These are phyloP conservation scores for Xanthia togata DNA, from an alignment of 2,888 invertebrate genomes.

Conservation along the genomic window DNA sequence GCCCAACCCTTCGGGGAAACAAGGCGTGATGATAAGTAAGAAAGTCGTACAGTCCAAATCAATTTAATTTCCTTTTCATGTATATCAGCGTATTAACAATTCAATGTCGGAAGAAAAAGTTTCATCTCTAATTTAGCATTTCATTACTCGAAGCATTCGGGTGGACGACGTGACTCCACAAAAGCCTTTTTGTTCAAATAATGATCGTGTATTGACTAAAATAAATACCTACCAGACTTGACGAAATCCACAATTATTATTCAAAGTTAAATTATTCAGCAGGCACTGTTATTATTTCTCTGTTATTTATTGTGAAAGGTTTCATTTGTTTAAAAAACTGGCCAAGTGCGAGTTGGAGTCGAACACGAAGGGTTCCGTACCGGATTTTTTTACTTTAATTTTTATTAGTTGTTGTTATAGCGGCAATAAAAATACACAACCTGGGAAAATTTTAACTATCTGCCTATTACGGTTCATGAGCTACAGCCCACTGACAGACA, in stretches of 20 bases:
- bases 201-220: neutral
- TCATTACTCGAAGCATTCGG: neutral
- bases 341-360: too few species aligned
- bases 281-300: conserved; percentile 37
- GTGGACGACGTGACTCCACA: too few species aligned
- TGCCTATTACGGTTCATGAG: too few species aligned
- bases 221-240: neutral
- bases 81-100: conserved; percentile 9
- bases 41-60: neutral
- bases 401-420: too few species aligned
- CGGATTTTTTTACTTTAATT: too few species aligned
- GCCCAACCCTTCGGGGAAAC: too few species aligned
- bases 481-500: too few species aligned
- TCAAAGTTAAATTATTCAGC: conserved; percentile 1
- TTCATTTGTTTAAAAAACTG: conserved; percentile 12
- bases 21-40: too few species aligned
- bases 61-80: conserved; percentile 13
- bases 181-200: neutral
- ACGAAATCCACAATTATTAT: too few species aligned
- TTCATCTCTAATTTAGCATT: neutral
- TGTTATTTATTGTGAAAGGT: conserved; percentile 55
- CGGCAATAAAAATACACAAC: too few species aligned
- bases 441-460: too few species aligned
- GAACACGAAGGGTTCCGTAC: too few species aligned
- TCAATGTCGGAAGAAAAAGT: neutral